A percentile compares a stretch with the other conserved stretches of the same genome.
Evolutionary conservation across 1,140 invertebrate species (phyloP).

Genomic region (Euglossa dilemma): DNA sequence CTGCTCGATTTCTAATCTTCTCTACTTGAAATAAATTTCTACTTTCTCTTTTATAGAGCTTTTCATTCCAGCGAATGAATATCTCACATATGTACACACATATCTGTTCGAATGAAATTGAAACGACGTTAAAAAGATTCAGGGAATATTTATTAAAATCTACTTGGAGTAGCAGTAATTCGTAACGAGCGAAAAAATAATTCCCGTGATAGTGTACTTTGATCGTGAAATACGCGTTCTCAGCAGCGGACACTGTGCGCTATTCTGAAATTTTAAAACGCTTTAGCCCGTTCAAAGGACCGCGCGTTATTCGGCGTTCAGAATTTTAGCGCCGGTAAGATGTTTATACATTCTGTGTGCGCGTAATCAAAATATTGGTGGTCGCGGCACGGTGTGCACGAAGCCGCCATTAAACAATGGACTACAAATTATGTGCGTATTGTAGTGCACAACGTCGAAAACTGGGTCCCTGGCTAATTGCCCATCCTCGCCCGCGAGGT

Average conservation of each 20-base stretch:
- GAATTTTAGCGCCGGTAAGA: background rate
- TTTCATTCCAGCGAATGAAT: no score
- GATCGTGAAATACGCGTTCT: background rate
- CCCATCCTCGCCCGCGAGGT: background rate
- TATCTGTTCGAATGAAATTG: background rate
- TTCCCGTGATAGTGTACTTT: background rate
- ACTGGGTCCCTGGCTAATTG: slow-evolving; percentile 27
- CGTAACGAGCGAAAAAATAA: background rate
- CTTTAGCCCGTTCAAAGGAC: background rate
- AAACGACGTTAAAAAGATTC: background rate
- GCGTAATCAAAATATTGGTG: background rate
- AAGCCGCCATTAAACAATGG: slow-evolving; percentile 11
- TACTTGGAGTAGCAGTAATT: background rate
- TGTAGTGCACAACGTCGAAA: background rate
- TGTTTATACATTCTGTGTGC: background rate
- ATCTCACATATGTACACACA: no score
- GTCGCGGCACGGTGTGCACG: background rate
- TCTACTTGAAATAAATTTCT: no score
- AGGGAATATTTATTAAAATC: background rate
- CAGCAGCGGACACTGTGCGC: no score
- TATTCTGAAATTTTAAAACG: background rate
- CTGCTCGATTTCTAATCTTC: no score
- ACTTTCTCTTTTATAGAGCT: no score
- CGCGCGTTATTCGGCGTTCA: background rate
- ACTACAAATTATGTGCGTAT: slow-evolving; percentile 16